Evolutionary conservation across 2,797 vertebrate species (phyloP).

Genomic region (Allobates femoralis): DNA sequence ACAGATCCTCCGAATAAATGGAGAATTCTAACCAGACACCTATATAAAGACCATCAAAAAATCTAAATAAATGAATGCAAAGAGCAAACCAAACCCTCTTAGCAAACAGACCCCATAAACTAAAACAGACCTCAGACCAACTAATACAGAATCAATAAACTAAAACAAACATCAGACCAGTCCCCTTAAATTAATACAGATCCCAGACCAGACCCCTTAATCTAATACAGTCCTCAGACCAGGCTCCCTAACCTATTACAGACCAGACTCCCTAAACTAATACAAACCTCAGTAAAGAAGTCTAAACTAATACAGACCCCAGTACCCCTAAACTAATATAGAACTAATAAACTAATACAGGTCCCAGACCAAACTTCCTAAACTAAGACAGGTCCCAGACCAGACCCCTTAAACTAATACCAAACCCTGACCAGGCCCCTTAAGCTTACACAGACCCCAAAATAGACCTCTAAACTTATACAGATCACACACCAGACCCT

Average conservation of each 20-base stretch:
- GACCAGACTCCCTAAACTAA: too few species aligned
- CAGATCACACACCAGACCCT: too few species aligned
- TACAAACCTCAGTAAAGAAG: too few species aligned
- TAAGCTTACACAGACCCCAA: too few species aligned
- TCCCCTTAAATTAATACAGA: neutral
- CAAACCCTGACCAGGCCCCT: neutral
- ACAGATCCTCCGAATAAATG: neutral
- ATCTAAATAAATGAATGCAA: too few species aligned
- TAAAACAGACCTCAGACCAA: neutral
- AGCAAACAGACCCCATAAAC: too few species aligned
- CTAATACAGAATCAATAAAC: neutral
- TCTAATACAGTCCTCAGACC: too few species aligned
- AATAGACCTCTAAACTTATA: too few species aligned
- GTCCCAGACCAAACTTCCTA: neutral
- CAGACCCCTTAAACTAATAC: neutral
- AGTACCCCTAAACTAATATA: neutral
- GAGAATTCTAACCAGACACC: neutral
- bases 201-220: neutral
- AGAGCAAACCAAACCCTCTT: too few species aligned
- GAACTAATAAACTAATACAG: neutral
- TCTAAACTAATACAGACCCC: too few species aligned
- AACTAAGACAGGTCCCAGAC: neutral
- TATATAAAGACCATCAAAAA: too few species aligned
- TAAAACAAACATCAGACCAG: neutral
- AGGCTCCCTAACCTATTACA: too few species aligned